These are phyloP conservation scores for Erebia palarica DNA, from an alignment of 2,888 invertebrate genomes.

Conservation along the genomic window DNA sequence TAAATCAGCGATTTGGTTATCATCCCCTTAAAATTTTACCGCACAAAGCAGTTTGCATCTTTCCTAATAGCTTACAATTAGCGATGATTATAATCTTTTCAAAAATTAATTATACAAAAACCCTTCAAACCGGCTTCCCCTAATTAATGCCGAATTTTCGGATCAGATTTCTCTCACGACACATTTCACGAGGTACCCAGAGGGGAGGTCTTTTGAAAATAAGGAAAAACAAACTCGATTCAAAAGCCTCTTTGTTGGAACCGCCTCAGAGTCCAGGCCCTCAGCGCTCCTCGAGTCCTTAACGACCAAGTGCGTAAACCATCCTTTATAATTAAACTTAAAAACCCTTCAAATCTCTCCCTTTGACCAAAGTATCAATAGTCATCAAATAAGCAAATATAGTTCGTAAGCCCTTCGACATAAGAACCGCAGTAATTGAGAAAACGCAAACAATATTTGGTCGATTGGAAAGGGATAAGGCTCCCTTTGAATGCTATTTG, in stretches of 20 bases:
- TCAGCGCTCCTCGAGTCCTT: slow-evolving; percentile 20
- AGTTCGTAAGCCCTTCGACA: not conserved
- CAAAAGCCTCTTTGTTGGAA: slow-evolving; percentile 23
- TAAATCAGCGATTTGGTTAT: no score
- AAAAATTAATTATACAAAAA: slow-evolving; percentile 1
- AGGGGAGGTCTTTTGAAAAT: slow-evolving; percentile 18
- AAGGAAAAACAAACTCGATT: slow-evolving; percentile 26
- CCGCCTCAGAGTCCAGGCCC: slow-evolving; percentile 12
- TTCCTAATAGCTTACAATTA: no score
- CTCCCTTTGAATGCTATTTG: slow-evolving; percentile 37
- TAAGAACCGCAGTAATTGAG: slow-evolving; percentile 9
- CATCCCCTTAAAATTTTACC: no score
- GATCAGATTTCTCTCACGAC: slow-evolving; percentile 18
- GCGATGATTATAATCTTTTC: not conserved
- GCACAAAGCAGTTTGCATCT: no score
- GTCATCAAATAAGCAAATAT: slow-evolving; percentile 10
- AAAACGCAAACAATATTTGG: slow-evolving; percentile 22
- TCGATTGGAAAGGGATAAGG: slow-evolving; percentile 34
- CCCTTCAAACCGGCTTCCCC: not conserved
- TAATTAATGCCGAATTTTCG: slow-evolving; percentile 10
- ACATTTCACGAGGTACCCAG: slow-evolving; percentile 8
- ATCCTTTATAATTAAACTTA: slow-evolving; percentile 41
- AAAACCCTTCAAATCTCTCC: slow-evolving; percentile 27
- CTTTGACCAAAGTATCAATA: not conserved
- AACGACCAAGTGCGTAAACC: slow-evolving; percentile 34